Conservation (phyloP, 1,140 invertebrate genomes). For the Ganaspis sp. region DNA sequence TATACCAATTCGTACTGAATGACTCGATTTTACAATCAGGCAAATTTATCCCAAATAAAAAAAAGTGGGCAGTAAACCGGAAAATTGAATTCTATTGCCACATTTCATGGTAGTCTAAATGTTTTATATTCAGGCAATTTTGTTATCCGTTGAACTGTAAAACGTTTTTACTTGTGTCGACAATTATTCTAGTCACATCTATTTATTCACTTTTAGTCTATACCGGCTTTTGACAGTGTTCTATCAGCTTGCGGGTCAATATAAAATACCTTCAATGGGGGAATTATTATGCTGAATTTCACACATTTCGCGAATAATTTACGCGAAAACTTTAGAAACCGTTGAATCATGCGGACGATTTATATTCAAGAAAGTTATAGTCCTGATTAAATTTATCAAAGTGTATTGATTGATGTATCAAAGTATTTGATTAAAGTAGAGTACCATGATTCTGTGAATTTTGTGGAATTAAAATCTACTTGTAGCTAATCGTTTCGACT, state of each 20-base stretch:
- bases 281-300: too few species aligned
- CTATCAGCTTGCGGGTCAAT: background rate
- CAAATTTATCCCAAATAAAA: constrained; percentile 14
- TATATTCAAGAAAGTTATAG: background rate
- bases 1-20: constrained; percentile 1
- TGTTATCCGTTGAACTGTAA: background rate
- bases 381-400: background rate
- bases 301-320: background rate
- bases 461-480: background rate
- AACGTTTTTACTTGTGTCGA: background rate
- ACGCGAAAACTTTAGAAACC: background rate
- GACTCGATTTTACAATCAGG: constrained; percentile 15
- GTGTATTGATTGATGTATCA: too few species aligned
- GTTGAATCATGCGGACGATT: background rate
- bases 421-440: background rate
- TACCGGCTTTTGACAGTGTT: background rate
- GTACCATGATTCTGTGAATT: background rate
- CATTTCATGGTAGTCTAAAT: background rate
- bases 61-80: background rate
- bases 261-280: too few species aligned
- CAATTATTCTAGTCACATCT: background rate
- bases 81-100: constrained; percentile 6
- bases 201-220: background rate
- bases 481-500: background rate
- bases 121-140: background rate